phyloP scores from a whole-genome alignment of 2,888 invertebrate species.

The Machimus atricapillus region DNA sequence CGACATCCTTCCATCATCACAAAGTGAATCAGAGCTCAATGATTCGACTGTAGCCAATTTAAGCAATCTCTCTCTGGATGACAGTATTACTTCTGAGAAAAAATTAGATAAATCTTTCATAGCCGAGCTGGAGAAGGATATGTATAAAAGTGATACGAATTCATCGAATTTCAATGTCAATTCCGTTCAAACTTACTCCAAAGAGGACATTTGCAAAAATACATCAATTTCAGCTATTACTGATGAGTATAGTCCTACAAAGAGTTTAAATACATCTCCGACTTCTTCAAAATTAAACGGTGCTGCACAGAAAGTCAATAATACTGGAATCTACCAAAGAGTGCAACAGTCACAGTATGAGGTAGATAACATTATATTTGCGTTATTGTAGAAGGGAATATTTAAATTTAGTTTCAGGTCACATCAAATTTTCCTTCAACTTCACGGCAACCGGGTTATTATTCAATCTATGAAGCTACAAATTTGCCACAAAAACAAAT shows the following conservation, averaged over 20 bases:
- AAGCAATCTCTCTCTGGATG: constrained; percentile 55
- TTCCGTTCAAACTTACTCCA: constrained; percentile 57
- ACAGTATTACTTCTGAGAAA: constrained; percentile 54
- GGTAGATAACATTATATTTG: not conserved
- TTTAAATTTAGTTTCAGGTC: not conserved
- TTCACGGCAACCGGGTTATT: not conserved
- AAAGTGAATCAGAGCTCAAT: constrained; percentile 36
- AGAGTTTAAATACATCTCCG: constrained; percentile 42
- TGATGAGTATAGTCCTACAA: constrained; percentile 14
- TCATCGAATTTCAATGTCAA: constrained; percentile 59
- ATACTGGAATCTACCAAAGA: constrained; percentile 46
- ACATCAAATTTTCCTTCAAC: constrained; percentile 17
- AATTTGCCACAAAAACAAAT: constrained; percentile 53
- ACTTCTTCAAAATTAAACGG: constrained; percentile 46
- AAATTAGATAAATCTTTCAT: constrained; percentile 69
- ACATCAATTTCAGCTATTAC: constrained; percentile 49
- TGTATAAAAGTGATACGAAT: constrained; percentile 57
- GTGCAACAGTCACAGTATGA: constrained; percentile 38
- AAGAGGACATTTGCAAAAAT: constrained; percentile 57
- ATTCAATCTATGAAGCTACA: not conserved
- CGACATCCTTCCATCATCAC: not conserved
- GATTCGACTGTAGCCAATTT: constrained; percentile 56
- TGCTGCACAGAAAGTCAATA: constrained; percentile 53
- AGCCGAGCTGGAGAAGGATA: constrained; percentile 71
- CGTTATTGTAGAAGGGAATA: not conserved